A percentile compares a stretch with the other conserved stretches of the same genome.
Evolutionary conservation across 2,888 invertebrate species (phyloP).

Genomic region (Caradrina kadenii): DNA sequence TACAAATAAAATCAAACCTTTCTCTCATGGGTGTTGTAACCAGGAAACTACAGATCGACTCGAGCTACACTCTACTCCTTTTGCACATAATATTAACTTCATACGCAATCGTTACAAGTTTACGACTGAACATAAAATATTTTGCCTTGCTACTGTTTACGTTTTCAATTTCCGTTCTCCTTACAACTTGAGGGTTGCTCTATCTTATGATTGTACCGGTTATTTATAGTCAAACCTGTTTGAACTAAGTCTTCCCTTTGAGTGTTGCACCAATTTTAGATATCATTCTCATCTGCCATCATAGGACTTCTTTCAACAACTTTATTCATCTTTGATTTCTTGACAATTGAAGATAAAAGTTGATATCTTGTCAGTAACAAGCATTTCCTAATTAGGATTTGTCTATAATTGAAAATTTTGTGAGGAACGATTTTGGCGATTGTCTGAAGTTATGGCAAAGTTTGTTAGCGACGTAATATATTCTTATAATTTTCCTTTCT

Average conservation of each 20-base stretch:
- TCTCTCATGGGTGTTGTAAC: conserved; percentile 21
- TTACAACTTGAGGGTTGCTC: conserved; percentile 55
- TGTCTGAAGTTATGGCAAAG: neutral
- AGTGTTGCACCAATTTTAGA: neutral
- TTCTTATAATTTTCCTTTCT: conserved; percentile 4
- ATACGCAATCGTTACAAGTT: conserved; percentile 49
- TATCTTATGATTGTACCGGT: conserved; percentile 59
- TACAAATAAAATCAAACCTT: conserved; percentile 19
- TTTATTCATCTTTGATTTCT: neutral
- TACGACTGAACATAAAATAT: conserved; percentile 62
- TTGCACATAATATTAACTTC: conserved; percentile 47
- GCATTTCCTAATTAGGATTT: neutral
- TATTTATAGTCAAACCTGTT: neutral
- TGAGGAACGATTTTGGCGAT: no score
- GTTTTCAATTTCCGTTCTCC: conserved; percentile 74
- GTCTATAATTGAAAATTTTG: neutral
- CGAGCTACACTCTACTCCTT: conserved; percentile 29
- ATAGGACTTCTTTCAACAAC: neutral
- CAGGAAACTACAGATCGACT: conserved; percentile 17
- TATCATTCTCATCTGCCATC: neutral
- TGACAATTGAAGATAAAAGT: neutral
- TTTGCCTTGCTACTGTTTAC: conserved; percentile 63
- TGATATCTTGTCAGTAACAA: neutral
- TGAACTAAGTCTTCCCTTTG: neutral
- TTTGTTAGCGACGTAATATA: neutral